These are phyloP conservation scores for Grantiella picta DNA, from an alignment of 2,113 vertebrate species.

Conservation along the genomic window DNA sequence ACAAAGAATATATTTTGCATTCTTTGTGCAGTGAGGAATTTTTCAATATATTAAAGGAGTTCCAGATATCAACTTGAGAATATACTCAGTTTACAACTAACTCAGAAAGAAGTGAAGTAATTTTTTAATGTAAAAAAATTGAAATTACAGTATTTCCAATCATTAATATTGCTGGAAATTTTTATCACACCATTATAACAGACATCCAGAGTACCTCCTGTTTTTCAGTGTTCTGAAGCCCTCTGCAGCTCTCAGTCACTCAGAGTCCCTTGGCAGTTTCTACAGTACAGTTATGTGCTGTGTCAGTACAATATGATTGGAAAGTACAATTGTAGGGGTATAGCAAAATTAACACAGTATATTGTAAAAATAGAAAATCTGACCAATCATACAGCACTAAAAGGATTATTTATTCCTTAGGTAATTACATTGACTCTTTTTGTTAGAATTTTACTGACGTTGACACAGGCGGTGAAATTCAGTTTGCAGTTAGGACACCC, in stretches of 20 bases:
- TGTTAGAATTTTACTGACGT: neutral
- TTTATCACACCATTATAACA: neutral
- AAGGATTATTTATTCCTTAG: neutral
- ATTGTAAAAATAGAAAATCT: neutral
- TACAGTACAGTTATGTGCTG: neutral
- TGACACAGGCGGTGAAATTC: neutral
- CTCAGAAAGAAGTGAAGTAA: neutral
- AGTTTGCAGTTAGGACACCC: neutral
- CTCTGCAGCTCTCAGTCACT: neutral
- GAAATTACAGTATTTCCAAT: neutral
- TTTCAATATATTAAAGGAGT: neutral
- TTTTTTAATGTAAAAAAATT: neutral
- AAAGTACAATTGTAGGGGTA: neutral
- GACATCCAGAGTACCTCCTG: neutral
- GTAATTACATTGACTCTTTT: neutral
- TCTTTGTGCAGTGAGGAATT: neutral
- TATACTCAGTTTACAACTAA: neutral
- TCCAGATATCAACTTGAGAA: neutral
- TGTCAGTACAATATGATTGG: neutral
- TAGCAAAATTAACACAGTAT: neutral
- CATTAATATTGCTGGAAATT: neutral
- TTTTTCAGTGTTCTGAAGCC: neutral
- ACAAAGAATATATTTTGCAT: neutral
- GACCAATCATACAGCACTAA: neutral
- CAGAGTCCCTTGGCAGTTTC: neutral